phyloP scores from a whole-genome alignment of 2,797 vertebrate species.

The Enteromius paludinosus region DNA sequence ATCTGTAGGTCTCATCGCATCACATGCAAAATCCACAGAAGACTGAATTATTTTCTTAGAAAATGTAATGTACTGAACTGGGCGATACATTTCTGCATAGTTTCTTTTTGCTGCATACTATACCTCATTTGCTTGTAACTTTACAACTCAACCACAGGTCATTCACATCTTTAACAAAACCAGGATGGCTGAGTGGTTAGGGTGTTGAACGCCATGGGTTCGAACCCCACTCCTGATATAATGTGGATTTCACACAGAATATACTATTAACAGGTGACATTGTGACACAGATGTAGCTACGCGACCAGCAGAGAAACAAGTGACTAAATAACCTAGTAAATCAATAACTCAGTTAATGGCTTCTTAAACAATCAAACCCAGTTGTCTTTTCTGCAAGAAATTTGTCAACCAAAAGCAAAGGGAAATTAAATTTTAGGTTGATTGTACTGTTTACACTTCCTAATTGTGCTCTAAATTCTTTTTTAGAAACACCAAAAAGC shows the following conservation, averaged over 20 bases:
- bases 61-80: neutral
- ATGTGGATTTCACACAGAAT: neutral
- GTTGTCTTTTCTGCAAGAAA: neutral
- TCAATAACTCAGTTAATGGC: neutral
- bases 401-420: neutral
- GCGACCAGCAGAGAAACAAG: neutral
- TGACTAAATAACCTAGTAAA: neutral
- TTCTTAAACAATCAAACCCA: neutral
- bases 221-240: neutral
- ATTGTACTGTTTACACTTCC: neutral
- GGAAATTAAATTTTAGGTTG: neutral
- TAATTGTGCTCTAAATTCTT: neutral
- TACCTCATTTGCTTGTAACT: neutral
- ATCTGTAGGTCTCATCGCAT: neutral
- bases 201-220: neutral
- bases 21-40: neutral
- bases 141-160: no score
- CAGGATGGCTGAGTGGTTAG: neutral
- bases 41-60: neutral
- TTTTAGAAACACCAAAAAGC: neutral
- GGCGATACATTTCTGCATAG: neutral
- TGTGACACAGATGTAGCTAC: neutral
- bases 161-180: neutral
- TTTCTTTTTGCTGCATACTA: neutral
- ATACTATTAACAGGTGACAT: neutral